Evolutionary conservation across 2,888 invertebrate species (phyloP), one percentile per base, ranked within the genome.

Genomic region (Athrips mouffetella): DNA sequence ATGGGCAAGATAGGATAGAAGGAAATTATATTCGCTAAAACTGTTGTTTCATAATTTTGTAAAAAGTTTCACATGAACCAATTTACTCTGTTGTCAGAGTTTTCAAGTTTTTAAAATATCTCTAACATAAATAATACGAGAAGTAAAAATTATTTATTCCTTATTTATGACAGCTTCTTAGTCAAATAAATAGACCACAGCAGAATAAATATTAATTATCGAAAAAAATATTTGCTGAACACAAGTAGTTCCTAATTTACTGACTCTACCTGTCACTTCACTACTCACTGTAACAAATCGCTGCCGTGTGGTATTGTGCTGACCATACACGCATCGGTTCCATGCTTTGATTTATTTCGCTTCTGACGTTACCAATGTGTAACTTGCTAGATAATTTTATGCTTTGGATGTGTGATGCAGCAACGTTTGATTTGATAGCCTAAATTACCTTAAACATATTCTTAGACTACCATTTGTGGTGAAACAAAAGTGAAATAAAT

Each of bases 241-340:
- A n/a, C n/a, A n/a, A n/a, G n/a, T 10, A 37, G 2, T 3, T 3
- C 16, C n/a, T 49, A 23, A 53, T 56, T 41, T 80, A 67, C 72
- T 59, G 55, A 54, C 80, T 20, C 56, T 80, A 76, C 71, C 35
- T 56, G 68, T 74, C 76, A 76, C 37, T 21, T 66, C 71, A 70
- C 70, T 70, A 78, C 74, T 80, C 77, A 73, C 73, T 70, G 70
- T 80, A 76, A 81, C 80, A 81, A 80, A 82, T 81, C 73, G 76
- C 58, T 66, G 63, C 60, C n/a, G 54, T 49, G 60, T 58, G 51
- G 64, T 73, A 72, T 72, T 76, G 67, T 73, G 74, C 78, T 67
- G 75, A 70, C 76, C 66, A 65, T 77, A 75, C 75, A 63, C 60
- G 65, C 70, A 70, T 63, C 55, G 37, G 21, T 11, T 37, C 11